Base-by-base conservation (phyloP, 2,888 invertebrate species). In the Meiosimyza platycephala region DNA sequence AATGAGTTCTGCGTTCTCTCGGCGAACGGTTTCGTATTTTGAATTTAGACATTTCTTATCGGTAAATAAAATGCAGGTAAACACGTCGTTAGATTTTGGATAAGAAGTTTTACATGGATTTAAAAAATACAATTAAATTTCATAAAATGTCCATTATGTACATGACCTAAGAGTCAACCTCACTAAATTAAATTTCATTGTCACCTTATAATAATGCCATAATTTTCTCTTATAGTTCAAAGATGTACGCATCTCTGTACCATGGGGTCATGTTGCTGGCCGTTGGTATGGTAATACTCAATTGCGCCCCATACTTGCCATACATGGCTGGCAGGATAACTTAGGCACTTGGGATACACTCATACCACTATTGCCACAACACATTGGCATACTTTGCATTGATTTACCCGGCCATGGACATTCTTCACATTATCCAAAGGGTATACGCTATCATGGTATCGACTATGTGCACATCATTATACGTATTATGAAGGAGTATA, bases 261-360 rank as follows among this genome's bases (percentile, higher is more conserved):
- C 90, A 68, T 92, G 90, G 90, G 93, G 93, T 0, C 89, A 91
- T 78, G 78, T 93, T n/a, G 88, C 91, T 9, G 92, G 90, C 2
- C 92, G 92, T 81, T 88, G 91, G 86, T 93, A 93, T 91, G 93
- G 93, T 18, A 88, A 87, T 28, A 88, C 88, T 71, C 85, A 90
- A 72, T 86, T 88, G 60, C 88, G 91, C 71, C 93, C 93, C 1
- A 89, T 94, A 63, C 82, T 94, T 54, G 91, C 91, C 1, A 78
- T 94, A 5, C 94, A 94, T 81, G 94, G 94, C 0, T 93, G 93
- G 92, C 91, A 91, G 86, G 93, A 94, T 85, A 94, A 93, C 82
- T 91, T 92, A 18, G 92, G 91, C 28, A 90, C 92, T 0, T 94
- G 93, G 88, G 92, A 93, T 82, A 89, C 89, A 0, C 81, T 94